Conservation (phyloP, 2,888 invertebrate species). For the Thelaira solivaga region DNA sequence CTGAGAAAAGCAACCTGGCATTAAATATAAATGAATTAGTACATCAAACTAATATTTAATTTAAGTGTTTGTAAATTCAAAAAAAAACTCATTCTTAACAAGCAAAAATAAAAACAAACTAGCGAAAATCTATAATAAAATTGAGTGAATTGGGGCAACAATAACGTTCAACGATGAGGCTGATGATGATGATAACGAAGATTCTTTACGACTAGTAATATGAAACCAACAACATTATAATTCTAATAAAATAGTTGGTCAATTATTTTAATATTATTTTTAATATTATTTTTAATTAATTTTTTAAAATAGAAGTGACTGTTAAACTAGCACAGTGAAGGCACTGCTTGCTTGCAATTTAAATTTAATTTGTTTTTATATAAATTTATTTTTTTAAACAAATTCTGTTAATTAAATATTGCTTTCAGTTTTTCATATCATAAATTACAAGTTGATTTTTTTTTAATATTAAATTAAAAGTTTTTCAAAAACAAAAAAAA, state of each 20-base stretch:
- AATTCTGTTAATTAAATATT: neutral
- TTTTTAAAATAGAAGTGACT: too few species aligned
- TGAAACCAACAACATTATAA: neutral
- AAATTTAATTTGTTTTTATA: neutral
- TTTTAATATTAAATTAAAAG: constrained; percentile 4
- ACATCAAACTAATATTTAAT: constrained; percentile 2
- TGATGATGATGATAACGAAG: neutral
- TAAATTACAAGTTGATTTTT: constrained; percentile 1
- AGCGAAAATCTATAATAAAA: constrained; percentile 40
- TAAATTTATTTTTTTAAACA: neutral
- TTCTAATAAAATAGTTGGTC: too few species aligned
- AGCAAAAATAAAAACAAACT: neutral
- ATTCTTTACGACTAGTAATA: constrained; percentile 12
- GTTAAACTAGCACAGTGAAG: too few species aligned
- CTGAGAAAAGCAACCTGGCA: neutral
- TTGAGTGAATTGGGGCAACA: constrained; percentile 23
- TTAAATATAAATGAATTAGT: neutral
- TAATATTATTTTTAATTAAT: too few species aligned
- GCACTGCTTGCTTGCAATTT: too few species aligned
- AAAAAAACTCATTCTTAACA: constrained; percentile 41
- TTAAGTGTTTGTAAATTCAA: constrained; percentile 23
- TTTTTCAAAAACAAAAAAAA: neutral
- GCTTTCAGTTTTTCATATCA: neutral
- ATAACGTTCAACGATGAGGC: neutral
- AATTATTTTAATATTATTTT: too few species aligned